These are phyloP conservation scores for Agrenia bidenticulata DNA, from an alignment of 2,888 invertebrate genomes.

Conservation along the genomic window DNA sequence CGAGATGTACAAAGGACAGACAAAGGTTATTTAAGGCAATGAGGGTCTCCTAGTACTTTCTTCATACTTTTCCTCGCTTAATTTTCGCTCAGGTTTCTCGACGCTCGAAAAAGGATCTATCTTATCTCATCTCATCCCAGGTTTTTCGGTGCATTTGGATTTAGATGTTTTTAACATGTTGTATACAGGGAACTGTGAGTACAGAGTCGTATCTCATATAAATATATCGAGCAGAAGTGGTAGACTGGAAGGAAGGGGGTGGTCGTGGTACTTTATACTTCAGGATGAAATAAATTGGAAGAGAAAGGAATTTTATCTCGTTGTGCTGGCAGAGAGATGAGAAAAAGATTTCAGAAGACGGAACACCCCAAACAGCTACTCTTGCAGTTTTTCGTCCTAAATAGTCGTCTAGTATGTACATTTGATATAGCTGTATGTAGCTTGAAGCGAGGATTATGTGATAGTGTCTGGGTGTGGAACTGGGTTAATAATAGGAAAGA, in stretches of 20 bases:
- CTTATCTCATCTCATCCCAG: neutral
- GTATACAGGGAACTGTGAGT: too few relatives aligned
- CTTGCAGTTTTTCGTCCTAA: too few relatives aligned
- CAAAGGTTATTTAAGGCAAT: constrained; percentile 6
- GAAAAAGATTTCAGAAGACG: neutral
- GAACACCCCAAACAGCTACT: neutral
- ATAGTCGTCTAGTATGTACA: too few relatives aligned
- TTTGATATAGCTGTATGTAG: too few relatives aligned
- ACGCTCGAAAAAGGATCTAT: neutral
- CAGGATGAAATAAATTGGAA: constrained; percentile 3
- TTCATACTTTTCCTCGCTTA: constrained; percentile 11
- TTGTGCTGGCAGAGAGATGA: neutral
- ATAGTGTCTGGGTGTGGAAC: too few relatives aligned
- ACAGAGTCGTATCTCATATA: too few relatives aligned
- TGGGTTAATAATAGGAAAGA: neutral
- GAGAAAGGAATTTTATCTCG: constrained; percentile 9
- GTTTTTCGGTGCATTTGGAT: too few relatives aligned
- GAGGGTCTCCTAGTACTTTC: neutral
- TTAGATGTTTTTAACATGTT: too few relatives aligned
- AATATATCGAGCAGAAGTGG: too few relatives aligned
- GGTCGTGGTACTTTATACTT: too few relatives aligned
- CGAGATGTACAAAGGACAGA: neutral
- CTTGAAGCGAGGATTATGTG: too few relatives aligned
- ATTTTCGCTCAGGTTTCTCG: constrained; percentile 13
- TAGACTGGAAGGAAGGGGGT: too few relatives aligned